Base-by-base conservation (phyloP, 2,113 vertebrate genomes). In the Ochotona curzoniae region DNA sequence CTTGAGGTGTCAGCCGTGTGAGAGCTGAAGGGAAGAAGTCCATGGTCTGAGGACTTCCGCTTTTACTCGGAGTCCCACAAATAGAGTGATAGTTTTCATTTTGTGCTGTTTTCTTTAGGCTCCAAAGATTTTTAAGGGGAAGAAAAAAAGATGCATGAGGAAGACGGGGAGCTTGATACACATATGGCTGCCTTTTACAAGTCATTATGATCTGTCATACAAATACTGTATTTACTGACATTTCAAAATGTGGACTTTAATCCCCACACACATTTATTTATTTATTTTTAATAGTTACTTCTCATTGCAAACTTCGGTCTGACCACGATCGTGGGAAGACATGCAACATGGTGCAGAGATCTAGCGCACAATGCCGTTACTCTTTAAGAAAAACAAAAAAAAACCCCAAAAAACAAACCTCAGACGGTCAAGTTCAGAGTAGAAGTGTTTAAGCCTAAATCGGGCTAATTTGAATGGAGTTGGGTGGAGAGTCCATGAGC, bases 181-280 rank as follows among this genome's bases (percentile, higher is more conserved):
- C 97, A 95, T 97, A 98, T 0, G 81, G 82, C 94, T 96, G 97
- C 96, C 96, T 97, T 97, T 97, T 96, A 97, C 95, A 96, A 97
- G 97, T 95, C 95, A 92, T 96, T 97, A 83, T 90, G 95, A 91
- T 97, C 96, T 98, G 98, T 97, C 96, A 97, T 95, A 93, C 91
- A 98, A 98, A 98, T 96, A 98, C 96, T 97, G 92, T 98, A 96
- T 98, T 98, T 98, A 97, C 97, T 96, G 98, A 97, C 98, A 97
- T 97, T 98, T 98, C 96, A 96, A 98, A 98, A 96, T 95, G 96
- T 83, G 97, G 96, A 95, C 97, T 98, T 95, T 98, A 98, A 98
- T 98, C 97, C 93, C 94, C 38, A 8, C 88, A 95, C 89, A 67
- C 93, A 94, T 91, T 97, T 96, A 96, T 94, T 97, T 97, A 96